A percentile compares a stretch with the other conserved stretches of the same genome.
Conservation (phyloP, 1,140 invertebrate species). For the Drosophila virilis region DNA sequence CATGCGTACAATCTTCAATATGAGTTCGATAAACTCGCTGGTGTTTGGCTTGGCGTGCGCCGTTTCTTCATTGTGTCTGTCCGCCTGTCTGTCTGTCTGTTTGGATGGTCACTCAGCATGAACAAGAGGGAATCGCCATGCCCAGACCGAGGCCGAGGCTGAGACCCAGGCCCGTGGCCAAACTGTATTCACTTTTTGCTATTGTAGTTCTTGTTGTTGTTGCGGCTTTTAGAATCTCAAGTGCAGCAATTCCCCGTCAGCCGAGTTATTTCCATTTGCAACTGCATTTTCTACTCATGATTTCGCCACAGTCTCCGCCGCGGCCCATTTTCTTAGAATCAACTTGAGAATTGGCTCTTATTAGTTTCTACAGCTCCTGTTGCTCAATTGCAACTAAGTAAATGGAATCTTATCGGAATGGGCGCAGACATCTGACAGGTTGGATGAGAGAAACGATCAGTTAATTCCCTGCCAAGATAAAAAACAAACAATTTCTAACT, state of each 20-base stretch:
- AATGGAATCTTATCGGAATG: conserved; percentile 14
- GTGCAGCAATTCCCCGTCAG: conserved; percentile 56
- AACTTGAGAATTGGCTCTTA: conserved; percentile 24
- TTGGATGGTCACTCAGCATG: conserved; percentile 77
- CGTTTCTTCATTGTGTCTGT: conserved; percentile 50
- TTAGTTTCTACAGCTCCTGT: conserved; percentile 19
- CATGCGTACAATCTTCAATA: conserved; percentile 83
- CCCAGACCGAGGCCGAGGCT: not conserved
- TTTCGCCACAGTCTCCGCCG: conserved; percentile 16
- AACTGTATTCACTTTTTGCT: conserved; percentile 5
- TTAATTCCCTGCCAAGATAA: conserved; percentile 21
- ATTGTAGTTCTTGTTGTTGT: conserved; percentile 8
- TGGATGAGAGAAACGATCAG: not conserved
- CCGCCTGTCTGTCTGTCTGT: conserved; percentile 28
- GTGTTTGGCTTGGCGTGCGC: conserved; percentile 79
- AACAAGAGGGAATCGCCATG: conserved; percentile 45
- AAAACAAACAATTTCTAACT: conserved; percentile 10
- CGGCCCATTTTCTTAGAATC: conserved; percentile 21
- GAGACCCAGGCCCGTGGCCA: conserved; percentile 23
- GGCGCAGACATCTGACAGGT: not conserved
- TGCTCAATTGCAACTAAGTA: conserved; percentile 5
- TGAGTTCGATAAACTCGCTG: conserved; percentile 80
- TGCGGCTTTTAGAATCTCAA: conserved; percentile 64
- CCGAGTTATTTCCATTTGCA: conserved; percentile 58
- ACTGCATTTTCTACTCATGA: conserved; percentile 66